phyloP scores from a whole-genome alignment of 2,113 vertebrate species.

The Pandion haliaetus region DNA sequence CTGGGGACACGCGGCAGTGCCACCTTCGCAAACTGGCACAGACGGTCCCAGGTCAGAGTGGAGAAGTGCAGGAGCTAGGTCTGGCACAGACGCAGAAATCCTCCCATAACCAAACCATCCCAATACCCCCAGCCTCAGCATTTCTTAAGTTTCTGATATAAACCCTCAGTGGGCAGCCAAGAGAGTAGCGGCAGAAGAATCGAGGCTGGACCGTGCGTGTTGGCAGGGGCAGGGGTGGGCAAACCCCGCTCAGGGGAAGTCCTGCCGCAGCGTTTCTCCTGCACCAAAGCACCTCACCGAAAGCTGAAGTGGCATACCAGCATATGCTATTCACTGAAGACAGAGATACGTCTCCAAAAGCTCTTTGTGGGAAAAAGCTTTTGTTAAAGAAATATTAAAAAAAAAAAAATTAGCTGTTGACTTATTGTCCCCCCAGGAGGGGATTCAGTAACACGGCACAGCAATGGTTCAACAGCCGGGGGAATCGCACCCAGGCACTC shows the following conservation, averaged over 20 bases:
- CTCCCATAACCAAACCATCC: background rate
- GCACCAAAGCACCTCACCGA: fast-evolving
- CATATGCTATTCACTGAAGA: background rate
- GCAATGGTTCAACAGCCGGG: background rate
- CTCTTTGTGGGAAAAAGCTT: background rate
- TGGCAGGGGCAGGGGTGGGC: background rate
- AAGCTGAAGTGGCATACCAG: background rate
- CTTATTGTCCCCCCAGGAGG: background rate
- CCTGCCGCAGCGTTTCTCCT: background rate
- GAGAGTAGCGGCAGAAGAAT: background rate
- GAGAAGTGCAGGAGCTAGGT: background rate
- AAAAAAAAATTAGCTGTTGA: background rate
- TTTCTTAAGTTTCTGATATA: fast-evolving
- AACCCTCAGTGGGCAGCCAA: background rate
- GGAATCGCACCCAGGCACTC: background rate
- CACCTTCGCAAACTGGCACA: background rate
- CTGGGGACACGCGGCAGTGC: fast-evolving
- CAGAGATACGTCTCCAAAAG: background rate
- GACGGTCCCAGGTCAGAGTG: fast-evolving
- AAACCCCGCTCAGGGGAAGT: fast-evolving
- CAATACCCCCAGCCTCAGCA: fast-evolving
- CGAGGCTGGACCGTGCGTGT: fast-evolving
- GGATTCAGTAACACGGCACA: background rate
- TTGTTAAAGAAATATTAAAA: background rate
- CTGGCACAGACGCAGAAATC: background rate